These are phyloP conservation scores for Recurvirostra avosetta DNA, from an alignment of 2,113 vertebrate genomes.

Conservation along the genomic window DNA sequence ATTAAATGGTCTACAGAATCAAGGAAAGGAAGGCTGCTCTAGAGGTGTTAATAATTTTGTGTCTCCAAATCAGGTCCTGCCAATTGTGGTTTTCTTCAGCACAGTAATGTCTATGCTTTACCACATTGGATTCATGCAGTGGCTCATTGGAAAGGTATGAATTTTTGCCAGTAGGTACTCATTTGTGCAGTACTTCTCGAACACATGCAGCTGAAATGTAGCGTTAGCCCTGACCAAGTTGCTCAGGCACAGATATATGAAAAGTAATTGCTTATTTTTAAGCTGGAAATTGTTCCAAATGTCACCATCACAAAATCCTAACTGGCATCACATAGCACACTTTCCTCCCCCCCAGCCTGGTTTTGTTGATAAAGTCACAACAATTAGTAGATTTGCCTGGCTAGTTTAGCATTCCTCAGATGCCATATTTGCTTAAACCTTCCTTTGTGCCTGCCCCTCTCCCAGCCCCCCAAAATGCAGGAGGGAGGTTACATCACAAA, in stretches of 20 bases:
- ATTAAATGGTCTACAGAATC: background rate
- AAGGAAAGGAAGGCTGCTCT: background rate
- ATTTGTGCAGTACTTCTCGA: background rate
- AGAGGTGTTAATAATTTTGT: background rate
- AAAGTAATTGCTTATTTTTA: background rate
- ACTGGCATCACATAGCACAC: background rate
- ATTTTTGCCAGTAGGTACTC: background rate
- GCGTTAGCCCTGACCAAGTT: background rate
- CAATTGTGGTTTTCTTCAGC: slow-evolving; percentile 86
- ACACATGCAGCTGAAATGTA: background rate
- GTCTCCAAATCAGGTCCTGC: slow-evolving; percentile 76
- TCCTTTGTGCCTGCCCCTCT: background rate
- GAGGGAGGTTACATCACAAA: background rate
- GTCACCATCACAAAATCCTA: background rate
- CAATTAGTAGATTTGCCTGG: background rate
- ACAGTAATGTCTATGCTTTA: slow-evolving; percentile 84
- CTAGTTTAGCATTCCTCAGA: background rate
- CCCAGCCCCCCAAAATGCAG: background rate
- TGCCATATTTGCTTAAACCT: background rate
- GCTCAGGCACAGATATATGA: background rate
- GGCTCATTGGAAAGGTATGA: slow-evolving; percentile 85
- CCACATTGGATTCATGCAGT: slow-evolving; percentile 82
- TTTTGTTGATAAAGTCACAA: background rate
- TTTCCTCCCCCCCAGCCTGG: background rate
- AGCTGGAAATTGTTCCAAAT: background rate